Evolutionary conservation across 1,140 invertebrate genomes (phyloP).

Genomic region (Agrypnia vestita): DNA sequence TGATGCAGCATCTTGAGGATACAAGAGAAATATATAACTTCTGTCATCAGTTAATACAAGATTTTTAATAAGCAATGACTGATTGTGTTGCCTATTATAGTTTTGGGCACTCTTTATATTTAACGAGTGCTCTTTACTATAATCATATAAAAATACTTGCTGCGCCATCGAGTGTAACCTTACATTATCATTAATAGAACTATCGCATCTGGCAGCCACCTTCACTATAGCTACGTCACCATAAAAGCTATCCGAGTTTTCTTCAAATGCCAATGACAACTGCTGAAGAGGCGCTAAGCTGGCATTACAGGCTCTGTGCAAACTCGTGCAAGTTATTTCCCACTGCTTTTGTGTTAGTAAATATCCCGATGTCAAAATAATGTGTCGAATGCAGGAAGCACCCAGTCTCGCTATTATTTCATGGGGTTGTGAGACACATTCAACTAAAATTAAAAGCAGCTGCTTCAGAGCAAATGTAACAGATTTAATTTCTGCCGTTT

Average conservation of each 20-base stretch:
- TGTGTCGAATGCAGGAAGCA: slow-evolving; percentile 93
- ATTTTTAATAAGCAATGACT: slow-evolving; percentile 68
- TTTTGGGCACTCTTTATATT: slow-evolving; percentile 61
- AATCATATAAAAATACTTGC: slow-evolving; percentile 82
- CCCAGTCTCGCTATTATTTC: slow-evolving; percentile 91
- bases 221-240: slow-evolving; percentile 94
- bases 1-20: slow-evolving; percentile 83
- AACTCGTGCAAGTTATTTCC: slow-evolving; percentile 85
- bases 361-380: slow-evolving; percentile 87
- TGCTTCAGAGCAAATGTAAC: slow-evolving; percentile 89
- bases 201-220: slow-evolving; percentile 91
- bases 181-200: slow-evolving; percentile 85
- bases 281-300: slow-evolving; percentile 89
- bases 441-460: slow-evolving; percentile 88
- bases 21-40: slow-evolving; percentile 92
- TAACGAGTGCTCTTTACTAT: slow-evolving; percentile 67
- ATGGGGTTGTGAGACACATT: slow-evolving; percentile 91
- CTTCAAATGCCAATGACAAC: slow-evolving; percentile 89
- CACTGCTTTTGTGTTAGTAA: slow-evolving; percentile 87
- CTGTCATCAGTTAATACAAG: slow-evolving; percentile 79
- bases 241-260: slow-evolving; percentile 93
- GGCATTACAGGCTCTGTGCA: slow-evolving; percentile 87
- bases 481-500: slow-evolving; percentile 72
- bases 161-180: slow-evolving; percentile 88
- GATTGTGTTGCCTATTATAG: slow-evolving; percentile 62